These are phyloP conservation scores for Drosophila algonquin DNA, from an alignment of 2,888 invertebrate genomes.

Conservation along the genomic window DNA sequence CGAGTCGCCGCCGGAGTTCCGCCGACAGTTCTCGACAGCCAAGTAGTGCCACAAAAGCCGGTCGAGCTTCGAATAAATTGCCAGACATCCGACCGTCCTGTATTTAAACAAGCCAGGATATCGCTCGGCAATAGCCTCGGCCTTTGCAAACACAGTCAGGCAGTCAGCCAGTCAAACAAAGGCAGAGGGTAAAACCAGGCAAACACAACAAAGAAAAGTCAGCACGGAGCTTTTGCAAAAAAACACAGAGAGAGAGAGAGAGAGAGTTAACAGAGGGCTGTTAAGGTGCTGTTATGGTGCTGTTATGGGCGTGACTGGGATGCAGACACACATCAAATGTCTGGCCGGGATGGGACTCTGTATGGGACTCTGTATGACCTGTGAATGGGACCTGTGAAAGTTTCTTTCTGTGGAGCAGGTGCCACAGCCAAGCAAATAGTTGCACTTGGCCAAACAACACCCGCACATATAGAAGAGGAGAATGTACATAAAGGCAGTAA, in stretches of 20 bases:
- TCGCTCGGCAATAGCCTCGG: constrained; percentile 46
- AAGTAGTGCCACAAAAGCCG: constrained; percentile 72
- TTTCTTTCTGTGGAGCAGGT: constrained; percentile 36
- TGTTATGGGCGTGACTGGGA: constrained; percentile 8
- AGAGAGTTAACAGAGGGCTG: constrained; percentile 57
- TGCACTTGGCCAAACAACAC: constrained; percentile 42
- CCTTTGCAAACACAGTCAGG: constrained; percentile 57
- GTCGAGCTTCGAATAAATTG: constrained; percentile 78
- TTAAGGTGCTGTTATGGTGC: constrained; percentile 53
- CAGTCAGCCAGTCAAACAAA: constrained; percentile 23
- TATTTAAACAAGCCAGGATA: constrained; percentile 66
- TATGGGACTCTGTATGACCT: constrained; percentile 37
- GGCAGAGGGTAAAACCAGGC: constrained; percentile 32
- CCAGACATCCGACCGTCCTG: constrained; percentile 68
- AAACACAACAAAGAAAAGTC: constrained; percentile 48
- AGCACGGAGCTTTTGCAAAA: constrained; percentile 54
- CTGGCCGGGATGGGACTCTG: neutral
- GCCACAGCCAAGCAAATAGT: constrained; percentile 48
- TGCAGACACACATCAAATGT: neutral
- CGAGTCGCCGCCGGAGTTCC: constrained; percentile 19
- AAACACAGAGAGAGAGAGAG: constrained; percentile 13
- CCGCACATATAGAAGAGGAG: constrained; percentile 1
- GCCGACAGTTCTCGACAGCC: constrained; percentile 38
- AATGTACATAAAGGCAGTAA: constrained; percentile 5
- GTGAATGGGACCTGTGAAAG: constrained; percentile 42